phyloP scores from a whole-genome alignment of 1,140 invertebrate species.

The Phocides pigmalion region DNA sequence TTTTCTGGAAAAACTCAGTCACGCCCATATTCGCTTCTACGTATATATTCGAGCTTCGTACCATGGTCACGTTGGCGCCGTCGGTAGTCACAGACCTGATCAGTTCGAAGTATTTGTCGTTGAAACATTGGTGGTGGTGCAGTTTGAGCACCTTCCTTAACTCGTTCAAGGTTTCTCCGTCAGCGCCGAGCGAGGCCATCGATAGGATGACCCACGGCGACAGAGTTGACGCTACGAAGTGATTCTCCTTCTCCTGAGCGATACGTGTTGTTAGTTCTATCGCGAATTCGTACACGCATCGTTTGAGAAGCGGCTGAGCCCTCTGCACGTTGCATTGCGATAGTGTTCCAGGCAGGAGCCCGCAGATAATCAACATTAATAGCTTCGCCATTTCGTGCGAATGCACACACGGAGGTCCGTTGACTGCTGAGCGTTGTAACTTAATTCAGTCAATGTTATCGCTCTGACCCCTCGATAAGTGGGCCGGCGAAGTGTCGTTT shows the following conservation, averaged over 20 bases:
- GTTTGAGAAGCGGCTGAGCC: constrained; percentile 45
- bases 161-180: constrained; percentile 65
- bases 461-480: constrained; percentile 18
- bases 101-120: constrained; percentile 57
- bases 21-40: constrained; percentile 45
- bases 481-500: background rate
- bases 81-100: constrained; percentile 29
- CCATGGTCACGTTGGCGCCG: constrained; percentile 36
- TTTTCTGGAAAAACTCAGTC: constrained; percentile 40
- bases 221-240: constrained; percentile 74
- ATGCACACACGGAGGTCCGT: background rate
- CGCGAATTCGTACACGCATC: constrained; percentile 64
- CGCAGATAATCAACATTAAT: constrained; percentile 41
- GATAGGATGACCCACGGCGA: constrained; percentile 80
- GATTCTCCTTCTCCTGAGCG: constrained; percentile 64
- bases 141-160: constrained; percentile 63
- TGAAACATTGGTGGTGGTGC: constrained; percentile 64
- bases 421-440: constrained; percentile 8
- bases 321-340: constrained; percentile 53
- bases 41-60: constrained; percentile 54
- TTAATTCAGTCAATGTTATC: constrained; percentile 11
- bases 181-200: constrained; percentile 73
- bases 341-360: constrained; percentile 41
- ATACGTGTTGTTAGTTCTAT: constrained; percentile 52
- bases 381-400: constrained; percentile 47